A percentile compares a stretch with the other conserved stretches of the same genome.
phyloP scores from a whole-genome alignment of 2,113 vertebrate species.

The Takifugu flavidus region DNA sequence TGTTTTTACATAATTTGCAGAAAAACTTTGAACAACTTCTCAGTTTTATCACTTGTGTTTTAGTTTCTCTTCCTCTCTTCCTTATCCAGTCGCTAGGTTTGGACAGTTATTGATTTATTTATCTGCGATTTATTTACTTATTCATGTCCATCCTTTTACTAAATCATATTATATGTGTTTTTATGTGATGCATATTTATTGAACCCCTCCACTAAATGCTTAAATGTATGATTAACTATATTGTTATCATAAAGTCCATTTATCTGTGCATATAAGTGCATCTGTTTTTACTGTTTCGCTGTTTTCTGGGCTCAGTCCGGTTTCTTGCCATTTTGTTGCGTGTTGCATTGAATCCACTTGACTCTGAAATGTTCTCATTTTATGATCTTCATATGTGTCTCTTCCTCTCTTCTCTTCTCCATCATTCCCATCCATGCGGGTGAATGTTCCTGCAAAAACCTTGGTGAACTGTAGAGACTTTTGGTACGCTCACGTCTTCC shows the following conservation, averaged over 20 bases:
- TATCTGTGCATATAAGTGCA: neutral
- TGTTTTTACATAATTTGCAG: too few species aligned
- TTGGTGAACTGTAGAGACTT: constrained; percentile 86
- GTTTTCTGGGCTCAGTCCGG: constrained; percentile 8
- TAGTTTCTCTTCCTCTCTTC: too few species aligned
- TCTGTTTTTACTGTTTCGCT: neutral
- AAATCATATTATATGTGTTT: constrained; percentile 1
- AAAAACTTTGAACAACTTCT: too few species aligned
- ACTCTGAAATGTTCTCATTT: constrained; percentile 58
- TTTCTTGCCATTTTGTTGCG: constrained; percentile 44
- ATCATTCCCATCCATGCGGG: constrained; percentile 83
- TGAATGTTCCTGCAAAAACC: constrained; percentile 84
- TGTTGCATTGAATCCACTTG: constrained; percentile 50
- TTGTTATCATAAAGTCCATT: neutral
- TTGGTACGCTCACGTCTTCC: constrained; percentile 83
- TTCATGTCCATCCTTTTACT: too few species aligned
- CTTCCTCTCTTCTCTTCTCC: constrained; percentile 75
- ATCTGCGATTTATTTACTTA: too few species aligned
- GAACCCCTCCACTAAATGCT: neutral
- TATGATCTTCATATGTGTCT: constrained; percentile 65
- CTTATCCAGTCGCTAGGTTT: neutral
- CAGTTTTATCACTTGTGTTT: too few species aligned
- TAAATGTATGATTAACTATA: neutral
- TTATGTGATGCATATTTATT: neutral
- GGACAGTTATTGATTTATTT: too few species aligned